These are phyloP conservation scores for Tenebrosternarchus preto DNA, from an alignment of 2,113 vertebrate genomes.

Conservation along the genomic window DNA sequence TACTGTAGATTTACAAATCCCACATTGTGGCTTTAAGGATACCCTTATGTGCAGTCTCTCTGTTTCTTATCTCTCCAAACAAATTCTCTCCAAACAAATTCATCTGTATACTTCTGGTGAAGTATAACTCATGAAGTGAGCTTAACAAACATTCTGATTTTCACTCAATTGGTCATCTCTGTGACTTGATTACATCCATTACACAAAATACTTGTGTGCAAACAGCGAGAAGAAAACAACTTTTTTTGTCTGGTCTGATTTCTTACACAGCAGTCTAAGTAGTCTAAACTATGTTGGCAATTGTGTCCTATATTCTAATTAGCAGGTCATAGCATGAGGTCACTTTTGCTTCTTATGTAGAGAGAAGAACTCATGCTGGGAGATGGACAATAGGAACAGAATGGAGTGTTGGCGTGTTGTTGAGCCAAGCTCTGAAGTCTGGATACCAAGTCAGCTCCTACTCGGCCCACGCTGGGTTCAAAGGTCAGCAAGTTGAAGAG, in stretches of 20 bases:
- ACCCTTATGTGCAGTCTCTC: too few species aligned
- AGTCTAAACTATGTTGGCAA: background rate
- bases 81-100: too few species aligned
- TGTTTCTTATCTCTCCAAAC: too few species aligned
- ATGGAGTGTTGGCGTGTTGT: background rate
- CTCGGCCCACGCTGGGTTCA: slow-evolving; percentile 19
- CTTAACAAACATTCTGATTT: too few species aligned
- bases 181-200: too few species aligned
- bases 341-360: background rate
- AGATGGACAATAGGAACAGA: slow-evolving; percentile 14
- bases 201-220: too few species aligned
- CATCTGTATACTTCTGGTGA: too few species aligned
- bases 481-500: slow-evolving; percentile 19
- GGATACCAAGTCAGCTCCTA: slow-evolving; percentile 28
- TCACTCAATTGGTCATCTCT: too few species aligned
- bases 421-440: slow-evolving; percentile 25
- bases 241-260: background rate
- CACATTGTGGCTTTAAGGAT: too few species aligned
- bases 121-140: too few species aligned
- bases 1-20: too few species aligned
- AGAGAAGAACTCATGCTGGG: slow-evolving; percentile 29
- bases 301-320: background rate
- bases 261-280: background rate
- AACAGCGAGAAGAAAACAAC: too few species aligned
- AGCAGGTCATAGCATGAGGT: background rate